Evolutionary conservation across 1,140 invertebrate genomes (phyloP), one percentile per base, ranked within the genome.

Genomic region (Macrostomum lignano): DNA sequence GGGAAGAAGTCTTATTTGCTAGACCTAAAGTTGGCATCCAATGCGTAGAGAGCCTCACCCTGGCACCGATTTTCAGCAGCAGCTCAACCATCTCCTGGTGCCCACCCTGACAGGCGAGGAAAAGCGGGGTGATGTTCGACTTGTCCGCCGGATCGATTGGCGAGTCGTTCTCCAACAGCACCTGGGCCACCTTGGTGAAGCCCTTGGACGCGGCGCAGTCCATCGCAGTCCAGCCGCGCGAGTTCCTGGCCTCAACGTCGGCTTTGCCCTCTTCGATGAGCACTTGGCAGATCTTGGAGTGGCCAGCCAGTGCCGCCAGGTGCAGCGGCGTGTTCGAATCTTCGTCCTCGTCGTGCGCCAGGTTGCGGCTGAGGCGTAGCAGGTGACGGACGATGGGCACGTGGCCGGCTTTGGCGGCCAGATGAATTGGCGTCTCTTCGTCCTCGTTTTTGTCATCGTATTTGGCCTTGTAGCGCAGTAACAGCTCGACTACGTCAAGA

Each of bases 301-400:
- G 53, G 3, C 61, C 61, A 37, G 38, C 36, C 23, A 54, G 33
- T 21, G 55, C 46, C 23, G 61, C 58, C 17, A 63, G 37, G 38
- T 63, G 61, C 1, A 63, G 44, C 2, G 61, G 46, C 7, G 61
- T 62, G 43, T 63, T 59, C 0, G 73, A 75, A 32, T 63, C 64
- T 45, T 70, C 67, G 51, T 82, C 75, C 44, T 63, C 60, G 38
- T 58, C 48, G 41, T 51, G 55, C 2, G 60, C 46, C 17, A 55
- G 42, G 14, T 21, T 34, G 14, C 19, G 3, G 15, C 3, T 21
- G 20, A 25, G 14, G 17, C 65, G 63, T 7, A 33, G 29, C 2
- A 74, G 13, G 14, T 25, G 17, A 35, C 29, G 41, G 46, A 43
- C 43, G 61, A 58, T 51, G 52, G 25, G 51, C 52, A 39, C 53